These are phyloP conservation scores for silkworm (Bombyx mori) DNA, from an alignment of 1,140 invertebrate species.

Conservation along the genomic window DNA sequence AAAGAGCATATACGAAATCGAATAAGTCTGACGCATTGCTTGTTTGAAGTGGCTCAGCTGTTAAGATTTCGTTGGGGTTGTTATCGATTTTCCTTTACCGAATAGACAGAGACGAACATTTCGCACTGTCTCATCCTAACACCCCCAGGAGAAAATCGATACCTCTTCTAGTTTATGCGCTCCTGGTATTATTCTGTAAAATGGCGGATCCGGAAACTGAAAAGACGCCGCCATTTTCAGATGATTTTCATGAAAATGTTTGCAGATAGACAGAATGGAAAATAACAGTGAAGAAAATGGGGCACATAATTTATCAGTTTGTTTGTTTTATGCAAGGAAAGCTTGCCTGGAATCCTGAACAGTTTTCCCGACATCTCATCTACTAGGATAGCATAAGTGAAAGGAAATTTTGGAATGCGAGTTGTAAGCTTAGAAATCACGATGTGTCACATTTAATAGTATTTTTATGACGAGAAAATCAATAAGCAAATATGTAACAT, in stretches of 20 bases:
- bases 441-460: no score
- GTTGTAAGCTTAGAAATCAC: no score
- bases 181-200: conserved; percentile 1
- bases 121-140: conserved; percentile 7
- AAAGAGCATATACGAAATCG: no score
- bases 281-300: conserved; percentile 24
- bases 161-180: background rate
- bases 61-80: background rate
- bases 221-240: background rate
- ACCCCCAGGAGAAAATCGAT: background rate
- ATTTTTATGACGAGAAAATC: no score
- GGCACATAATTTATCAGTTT: no score
- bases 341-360: no score
- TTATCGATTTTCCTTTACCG: background rate
- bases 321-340: no score
- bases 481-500: no score
- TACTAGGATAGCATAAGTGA: conserved; percentile 36
- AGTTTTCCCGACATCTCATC: conserved; percentile 42
- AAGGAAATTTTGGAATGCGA: conserved; percentile 12
- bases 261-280: conserved; percentile 15
- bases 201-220: background rate
- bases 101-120: background rate
- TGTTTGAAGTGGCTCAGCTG: no score
- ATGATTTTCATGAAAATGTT: background rate
- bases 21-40: no score